These are phyloP conservation scores for Acleris holmiana DNA, from an alignment of 2,888 invertebrate species.

Conservation along the genomic window DNA sequence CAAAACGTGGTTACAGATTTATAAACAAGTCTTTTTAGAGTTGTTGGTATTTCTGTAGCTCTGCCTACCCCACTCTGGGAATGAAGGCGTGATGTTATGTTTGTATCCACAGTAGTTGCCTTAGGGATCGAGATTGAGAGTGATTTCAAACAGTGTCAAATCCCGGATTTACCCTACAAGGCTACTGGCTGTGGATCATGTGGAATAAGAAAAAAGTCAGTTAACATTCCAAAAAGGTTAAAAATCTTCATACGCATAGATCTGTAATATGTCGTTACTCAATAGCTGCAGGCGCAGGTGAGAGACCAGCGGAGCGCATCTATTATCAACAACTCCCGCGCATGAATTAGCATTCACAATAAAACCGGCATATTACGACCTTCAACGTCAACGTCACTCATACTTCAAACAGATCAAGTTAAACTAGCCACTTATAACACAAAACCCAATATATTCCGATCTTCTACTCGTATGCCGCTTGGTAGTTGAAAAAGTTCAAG, in stretches of 20 bases:
- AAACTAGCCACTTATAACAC: background rate
- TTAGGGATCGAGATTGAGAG: no score
- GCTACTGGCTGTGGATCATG: no score
- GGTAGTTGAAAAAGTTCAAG: background rate
- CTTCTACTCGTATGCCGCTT: background rate
- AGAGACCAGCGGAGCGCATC: conserved; percentile 20
- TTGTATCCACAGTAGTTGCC: no score
- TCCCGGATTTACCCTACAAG: no score
- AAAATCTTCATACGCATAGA: conserved; percentile 21
- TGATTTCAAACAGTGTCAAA: no score
- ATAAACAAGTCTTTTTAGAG: no score
- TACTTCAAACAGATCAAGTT: background rate
- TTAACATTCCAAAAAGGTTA: background rate
- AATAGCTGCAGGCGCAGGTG: conserved; percentile 15
- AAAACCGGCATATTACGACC: background rate
- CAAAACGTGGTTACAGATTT: no score
- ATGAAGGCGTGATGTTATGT: no score
- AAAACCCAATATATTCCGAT: background rate
- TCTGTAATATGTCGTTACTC: conserved; percentile 23
- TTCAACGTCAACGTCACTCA: background rate
- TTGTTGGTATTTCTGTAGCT: no score
- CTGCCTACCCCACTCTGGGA: no score
- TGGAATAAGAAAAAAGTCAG: no score
- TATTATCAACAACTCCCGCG: conserved; percentile 20
- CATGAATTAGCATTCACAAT: conserved; percentile 19